Evolutionary conservation across 2,888 invertebrate species (phyloP).

Genomic region (Euplagia quadripunctaria): DNA sequence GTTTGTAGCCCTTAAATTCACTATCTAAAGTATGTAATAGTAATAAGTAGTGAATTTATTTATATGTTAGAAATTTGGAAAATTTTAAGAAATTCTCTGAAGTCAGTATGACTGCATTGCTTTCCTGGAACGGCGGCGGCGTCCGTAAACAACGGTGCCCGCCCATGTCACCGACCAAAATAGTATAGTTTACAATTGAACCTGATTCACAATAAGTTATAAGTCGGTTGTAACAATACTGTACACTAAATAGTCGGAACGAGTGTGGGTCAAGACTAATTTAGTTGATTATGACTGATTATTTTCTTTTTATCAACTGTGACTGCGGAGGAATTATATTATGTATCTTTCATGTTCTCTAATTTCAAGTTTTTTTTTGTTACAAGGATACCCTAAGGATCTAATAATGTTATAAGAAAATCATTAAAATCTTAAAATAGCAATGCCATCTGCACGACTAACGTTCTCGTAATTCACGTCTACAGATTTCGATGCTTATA

Average conservation of each 20-base stretch:
- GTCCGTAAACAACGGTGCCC: conserved; percentile 38
- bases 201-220: conserved; percentile 5
- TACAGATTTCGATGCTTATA: too few species aligned
- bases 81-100: conserved; percentile 37
- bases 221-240: not conserved
- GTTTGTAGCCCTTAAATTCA: not conserved
- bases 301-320: not conserved
- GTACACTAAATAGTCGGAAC: not conserved
- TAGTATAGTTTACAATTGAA: conserved; percentile 38
- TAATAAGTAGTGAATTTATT: not conserved
- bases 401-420: too few species aligned
- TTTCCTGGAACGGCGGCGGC: conserved; percentile 41
- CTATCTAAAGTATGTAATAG: too few species aligned
- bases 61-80: conserved; percentile 4
- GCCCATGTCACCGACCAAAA: conserved; percentile 44
- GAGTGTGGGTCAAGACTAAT: not conserved
- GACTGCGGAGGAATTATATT: too few species aligned
- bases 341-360: too few species aligned
- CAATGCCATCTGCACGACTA: too few species aligned
- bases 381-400: too few species aligned
- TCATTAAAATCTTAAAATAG: too few species aligned
- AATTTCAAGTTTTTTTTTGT: too few species aligned
- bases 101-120: conserved; percentile 27
- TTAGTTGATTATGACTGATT: not conserved
- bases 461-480: too few species aligned